These are phyloP conservation scores for Caenorhabditis sp. DNA, from an alignment of 2,888 invertebrate genomes.

Conservation along the genomic window DNA sequence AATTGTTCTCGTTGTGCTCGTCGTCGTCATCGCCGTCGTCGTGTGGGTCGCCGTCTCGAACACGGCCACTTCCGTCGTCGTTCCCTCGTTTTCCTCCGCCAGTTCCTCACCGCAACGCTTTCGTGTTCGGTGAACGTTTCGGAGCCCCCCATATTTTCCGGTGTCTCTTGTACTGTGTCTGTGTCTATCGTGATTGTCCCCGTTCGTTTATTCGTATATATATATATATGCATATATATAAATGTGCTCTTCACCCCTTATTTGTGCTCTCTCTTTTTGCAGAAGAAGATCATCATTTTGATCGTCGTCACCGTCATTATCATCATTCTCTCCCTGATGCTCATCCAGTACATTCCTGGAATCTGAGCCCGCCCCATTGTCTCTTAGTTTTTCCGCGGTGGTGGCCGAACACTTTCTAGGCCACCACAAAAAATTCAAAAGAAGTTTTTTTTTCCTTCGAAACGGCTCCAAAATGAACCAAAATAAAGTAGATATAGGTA, in stretches of 20 bases:
- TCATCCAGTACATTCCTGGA: constrained; percentile 56
- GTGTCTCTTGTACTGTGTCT: too few species aligned
- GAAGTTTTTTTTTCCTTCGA: neutral
- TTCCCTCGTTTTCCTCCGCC: constrained; percentile 5
- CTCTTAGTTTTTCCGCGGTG: neutral
- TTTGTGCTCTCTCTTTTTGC: too few species aligned
- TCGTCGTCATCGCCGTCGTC: constrained; percentile 80
- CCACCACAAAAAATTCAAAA: neutral
- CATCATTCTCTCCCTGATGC: constrained; percentile 83
- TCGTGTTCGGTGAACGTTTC: constrained; percentile 27
- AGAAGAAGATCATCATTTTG: constrained; percentile 95
- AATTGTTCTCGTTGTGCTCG: constrained; percentile 69
- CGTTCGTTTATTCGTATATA: too few species aligned
- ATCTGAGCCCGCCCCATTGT: constrained; percentile 17
- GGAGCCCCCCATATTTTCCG: neutral
- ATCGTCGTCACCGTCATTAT: constrained; percentile 89
- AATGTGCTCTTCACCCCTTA: neutral
- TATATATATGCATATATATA: too few species aligned
- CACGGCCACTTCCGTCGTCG: constrained; percentile 36
- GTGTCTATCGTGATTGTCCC: neutral
- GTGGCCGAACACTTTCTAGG: constrained; percentile 1
- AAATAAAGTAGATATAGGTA: neutral
- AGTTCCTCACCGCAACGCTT: constrained; percentile 32
- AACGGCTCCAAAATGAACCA: constrained; percentile 51
- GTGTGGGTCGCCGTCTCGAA: constrained; percentile 77